Percentiles rank a stretch among this genome's conserved stretches.
Evolutionary conservation across 2,113 vertebrate genomes (phyloP).

Genomic region (Thamnaconus septentrionalis): DNA sequence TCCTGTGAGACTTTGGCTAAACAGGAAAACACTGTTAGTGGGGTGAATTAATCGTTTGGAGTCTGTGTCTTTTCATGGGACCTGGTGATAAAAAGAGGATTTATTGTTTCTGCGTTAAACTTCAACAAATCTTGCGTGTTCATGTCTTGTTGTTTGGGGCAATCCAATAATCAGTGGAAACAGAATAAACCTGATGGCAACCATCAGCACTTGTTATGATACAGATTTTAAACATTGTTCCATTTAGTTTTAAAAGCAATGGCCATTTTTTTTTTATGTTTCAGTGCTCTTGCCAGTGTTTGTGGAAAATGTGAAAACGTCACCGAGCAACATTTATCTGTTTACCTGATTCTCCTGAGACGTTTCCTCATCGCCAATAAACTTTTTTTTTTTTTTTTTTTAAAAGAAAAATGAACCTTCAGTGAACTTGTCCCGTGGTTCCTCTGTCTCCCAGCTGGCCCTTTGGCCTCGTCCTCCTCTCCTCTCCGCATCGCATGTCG

Average conservation of each 20-base stretch:
- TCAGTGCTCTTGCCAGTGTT: too few relatives aligned
- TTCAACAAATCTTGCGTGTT: background rate
- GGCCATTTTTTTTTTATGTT: too few relatives aligned
- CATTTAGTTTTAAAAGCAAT: background rate
- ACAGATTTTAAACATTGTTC: conserved; percentile 14
- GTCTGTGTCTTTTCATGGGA: background rate
- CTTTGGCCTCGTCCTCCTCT: conserved; percentile 19
- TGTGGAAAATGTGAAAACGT: too few relatives aligned
- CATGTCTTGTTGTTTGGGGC: conserved; percentile 8
- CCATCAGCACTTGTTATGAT: too few relatives aligned
- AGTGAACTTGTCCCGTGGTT: background rate
- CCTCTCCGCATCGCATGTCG: conserved; percentile 38
- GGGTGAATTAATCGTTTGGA: background rate
- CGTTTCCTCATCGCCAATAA: too few relatives aligned
- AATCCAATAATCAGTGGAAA: conserved; percentile 22
- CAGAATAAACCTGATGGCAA: background rate
- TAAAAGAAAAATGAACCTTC: too few relatives aligned
- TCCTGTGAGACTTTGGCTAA: background rate
- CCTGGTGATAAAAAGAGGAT: too few relatives aligned
- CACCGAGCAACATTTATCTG: too few relatives aligned
- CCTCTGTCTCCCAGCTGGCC: conserved; percentile 26
- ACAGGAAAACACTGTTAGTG: background rate
- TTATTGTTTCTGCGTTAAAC: background rate
- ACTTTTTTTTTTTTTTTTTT: too few relatives aligned
- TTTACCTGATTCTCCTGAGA: too few relatives aligned